Evolutionary conservation across 2,888 invertebrate genomes (phyloP).

Genomic region (Acronicta alni): DNA sequence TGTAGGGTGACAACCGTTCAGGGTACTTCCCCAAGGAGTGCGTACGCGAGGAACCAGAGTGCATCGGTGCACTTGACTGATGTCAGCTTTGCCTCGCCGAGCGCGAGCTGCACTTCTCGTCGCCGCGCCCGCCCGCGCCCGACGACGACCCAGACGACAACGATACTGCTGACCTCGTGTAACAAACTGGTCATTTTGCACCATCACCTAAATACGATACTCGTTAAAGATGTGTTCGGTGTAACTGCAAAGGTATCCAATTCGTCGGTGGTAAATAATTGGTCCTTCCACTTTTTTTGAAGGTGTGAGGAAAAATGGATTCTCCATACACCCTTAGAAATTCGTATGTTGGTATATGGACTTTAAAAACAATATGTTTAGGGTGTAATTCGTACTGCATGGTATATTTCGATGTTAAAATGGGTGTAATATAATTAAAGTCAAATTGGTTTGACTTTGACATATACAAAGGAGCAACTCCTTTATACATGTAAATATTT

Average conservation of each 20-base stretch:
- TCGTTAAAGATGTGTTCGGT: background rate
- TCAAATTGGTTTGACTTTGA: slow-evolving; percentile 10
- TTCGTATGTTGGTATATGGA: background rate
- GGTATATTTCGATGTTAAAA: slow-evolving; percentile 25
- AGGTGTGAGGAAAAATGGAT: background rate
- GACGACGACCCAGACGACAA: slow-evolving; percentile 40
- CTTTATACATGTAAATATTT: slow-evolving; percentile 1
- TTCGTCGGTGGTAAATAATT: background rate
- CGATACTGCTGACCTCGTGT: slow-evolving; percentile 62
- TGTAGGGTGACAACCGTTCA: slow-evolving; percentile 83
- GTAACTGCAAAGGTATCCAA: background rate
- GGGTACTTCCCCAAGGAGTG: slow-evolving; percentile 95
- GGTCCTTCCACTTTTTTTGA: slow-evolving; percentile 2
- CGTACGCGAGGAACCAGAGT: slow-evolving; percentile 91
- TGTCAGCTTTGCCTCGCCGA: slow-evolving; percentile 84
- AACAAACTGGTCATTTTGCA: background rate
- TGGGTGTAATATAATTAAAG: background rate
- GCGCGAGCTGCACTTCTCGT: slow-evolving; percentile 76
- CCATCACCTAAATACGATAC: background rate
- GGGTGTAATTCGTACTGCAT: too few relatives aligned
- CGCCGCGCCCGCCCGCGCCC: slow-evolving; percentile 44
- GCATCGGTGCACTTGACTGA: slow-evolving; percentile 86
- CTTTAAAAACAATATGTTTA: background rate
- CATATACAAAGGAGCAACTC: background rate
- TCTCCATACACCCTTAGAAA: background rate